Percentiles rank a stretch among this genome's conserved stretches.
Evolutionary conservation across 2,797 vertebrate species (phyloP).

Genomic region (Hemitrygon akajei): DNA sequence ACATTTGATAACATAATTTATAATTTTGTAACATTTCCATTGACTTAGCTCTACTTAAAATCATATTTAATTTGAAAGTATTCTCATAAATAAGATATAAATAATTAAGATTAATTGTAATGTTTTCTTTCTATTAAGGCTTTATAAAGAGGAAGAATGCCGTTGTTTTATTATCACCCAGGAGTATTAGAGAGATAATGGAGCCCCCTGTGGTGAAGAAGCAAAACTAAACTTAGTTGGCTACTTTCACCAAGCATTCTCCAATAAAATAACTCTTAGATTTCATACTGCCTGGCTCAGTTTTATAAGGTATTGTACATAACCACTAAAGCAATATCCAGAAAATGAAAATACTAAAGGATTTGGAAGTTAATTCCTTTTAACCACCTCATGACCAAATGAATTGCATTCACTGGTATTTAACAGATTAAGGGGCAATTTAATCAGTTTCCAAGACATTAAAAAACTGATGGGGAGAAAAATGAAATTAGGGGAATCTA

Average conservation of each 20-base stretch:
- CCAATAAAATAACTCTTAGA: not conserved
- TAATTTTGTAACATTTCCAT: too few relatives aligned
- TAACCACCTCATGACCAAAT: not conserved
- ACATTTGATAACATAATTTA: not conserved
- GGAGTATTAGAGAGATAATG: not conserved
- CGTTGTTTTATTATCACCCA: not conserved
- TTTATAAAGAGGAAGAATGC: not conserved
- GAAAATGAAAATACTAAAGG: not conserved
- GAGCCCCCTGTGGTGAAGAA: not conserved
- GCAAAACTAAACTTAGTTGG: not conserved
- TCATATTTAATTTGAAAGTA: not conserved
- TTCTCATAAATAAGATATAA: not conserved
- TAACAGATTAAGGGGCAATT: not conserved
- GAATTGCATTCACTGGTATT: not conserved
- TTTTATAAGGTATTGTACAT: not conserved
- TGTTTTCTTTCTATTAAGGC: slow-evolving; percentile 13
- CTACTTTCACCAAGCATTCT: not conserved
- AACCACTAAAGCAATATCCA: not conserved
- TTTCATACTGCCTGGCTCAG: not conserved
- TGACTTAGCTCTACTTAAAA: not conserved
- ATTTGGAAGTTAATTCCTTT: not conserved
- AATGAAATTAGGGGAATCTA: not conserved
- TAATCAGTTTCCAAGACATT: not conserved
- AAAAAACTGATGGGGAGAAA: not conserved
- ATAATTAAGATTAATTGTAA: slow-evolving; percentile 16